A percentile compares a stretch with the other conserved stretches of the same genome.
Evolutionary conservation across 2,113 vertebrate genomes (phyloP).

Genomic region (Helogale parvula): DNA sequence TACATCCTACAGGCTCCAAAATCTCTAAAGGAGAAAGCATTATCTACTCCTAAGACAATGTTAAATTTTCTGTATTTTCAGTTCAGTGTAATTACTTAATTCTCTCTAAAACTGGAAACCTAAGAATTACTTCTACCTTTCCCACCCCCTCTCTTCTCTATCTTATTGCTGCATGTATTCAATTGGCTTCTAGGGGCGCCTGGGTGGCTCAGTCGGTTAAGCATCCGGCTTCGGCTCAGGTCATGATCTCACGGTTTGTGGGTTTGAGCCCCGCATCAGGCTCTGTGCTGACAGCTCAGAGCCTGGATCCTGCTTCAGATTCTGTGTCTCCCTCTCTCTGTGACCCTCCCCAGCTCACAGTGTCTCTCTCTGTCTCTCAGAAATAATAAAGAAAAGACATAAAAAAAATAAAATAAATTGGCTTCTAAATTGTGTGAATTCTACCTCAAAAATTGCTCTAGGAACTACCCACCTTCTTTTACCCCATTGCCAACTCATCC

Average conservation of each 20-base stretch:
- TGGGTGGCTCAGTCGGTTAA: no score
- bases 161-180: neutral
- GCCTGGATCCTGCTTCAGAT: no score
- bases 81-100: neutral
- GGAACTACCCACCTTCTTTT: neutral
- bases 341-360: no score
- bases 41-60: neutral
- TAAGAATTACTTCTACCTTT: neutral
- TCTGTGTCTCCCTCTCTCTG: no score
- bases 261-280: no score
- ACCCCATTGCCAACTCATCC: neutral
- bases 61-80: neutral
- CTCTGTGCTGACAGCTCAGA: no score
- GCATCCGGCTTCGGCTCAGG: no score
- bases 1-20: neutral
- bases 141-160: neutral
- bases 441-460: slow-evolving; percentile 8
- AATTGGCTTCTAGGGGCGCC: neutral
- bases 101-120: neutral
- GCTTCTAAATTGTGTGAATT: slow-evolving; percentile 9
- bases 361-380: no score
- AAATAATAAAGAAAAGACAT: no score
- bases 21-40: neutral
- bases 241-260: no score
- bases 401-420: neutral